These are phyloP conservation scores for Ophraella communa DNA, from an alignment of 2,888 invertebrate species.

Conservation along the genomic window DNA sequence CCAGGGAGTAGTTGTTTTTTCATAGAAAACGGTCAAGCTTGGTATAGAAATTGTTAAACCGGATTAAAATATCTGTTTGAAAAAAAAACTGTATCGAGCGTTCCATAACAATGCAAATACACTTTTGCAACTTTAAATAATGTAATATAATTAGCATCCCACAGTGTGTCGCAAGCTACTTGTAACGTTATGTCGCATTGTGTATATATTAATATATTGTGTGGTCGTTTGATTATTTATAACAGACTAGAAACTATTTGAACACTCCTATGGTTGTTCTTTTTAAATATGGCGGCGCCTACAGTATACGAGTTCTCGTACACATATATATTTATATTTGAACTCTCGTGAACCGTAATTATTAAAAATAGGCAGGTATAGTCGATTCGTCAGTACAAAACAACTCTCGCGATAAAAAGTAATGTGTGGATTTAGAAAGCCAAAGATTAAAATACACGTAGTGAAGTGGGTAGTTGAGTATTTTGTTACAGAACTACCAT, in stretches of 20 bases:
- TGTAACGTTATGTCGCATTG: conserved; percentile 1
- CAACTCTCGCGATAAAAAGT: neutral
- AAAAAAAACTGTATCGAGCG: too few species aligned
- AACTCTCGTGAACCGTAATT: conserved; percentile 12
- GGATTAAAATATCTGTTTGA: too few species aligned
- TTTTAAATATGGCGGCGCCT: conserved; percentile 11
- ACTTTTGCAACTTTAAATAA: neutral
- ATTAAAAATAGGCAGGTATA: conserved; percentile 10
- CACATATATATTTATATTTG: conserved; percentile 13
- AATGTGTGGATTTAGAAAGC: neutral
- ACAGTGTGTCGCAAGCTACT: conserved; percentile 1
- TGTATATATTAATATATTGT: too few species aligned
- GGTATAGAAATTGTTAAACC: too few species aligned
- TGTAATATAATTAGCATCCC: neutral
- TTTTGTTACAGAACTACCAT: neutral
- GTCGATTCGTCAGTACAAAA: conserved; percentile 3
- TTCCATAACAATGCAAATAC: neutral
- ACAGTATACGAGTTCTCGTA: neutral
- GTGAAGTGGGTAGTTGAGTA: neutral
- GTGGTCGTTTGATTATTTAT: conserved; percentile 7
- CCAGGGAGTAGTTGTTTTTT: too few species aligned
- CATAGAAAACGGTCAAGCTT: too few species aligned
- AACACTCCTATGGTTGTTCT: conserved; percentile 9
- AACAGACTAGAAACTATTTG: conserved; percentile 1
- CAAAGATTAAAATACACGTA: neutral